Evolutionary conservation across 2,113 vertebrate genomes (phyloP).

Genomic region (Triplophysa dalaica): DNA sequence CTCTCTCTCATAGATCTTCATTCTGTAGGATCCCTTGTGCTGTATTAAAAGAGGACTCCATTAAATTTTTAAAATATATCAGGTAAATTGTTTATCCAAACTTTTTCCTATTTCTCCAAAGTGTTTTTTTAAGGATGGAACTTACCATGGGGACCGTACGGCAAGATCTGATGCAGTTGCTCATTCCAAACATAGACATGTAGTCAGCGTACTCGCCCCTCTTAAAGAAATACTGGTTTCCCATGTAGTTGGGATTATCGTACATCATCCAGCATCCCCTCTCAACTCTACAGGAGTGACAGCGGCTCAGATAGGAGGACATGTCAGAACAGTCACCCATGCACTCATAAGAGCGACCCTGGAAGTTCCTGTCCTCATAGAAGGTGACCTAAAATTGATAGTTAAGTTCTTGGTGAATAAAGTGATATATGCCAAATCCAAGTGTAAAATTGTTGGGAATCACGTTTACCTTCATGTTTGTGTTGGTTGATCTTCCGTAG

Average conservation of each 20-base stretch:
- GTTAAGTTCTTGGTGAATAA: neutral
- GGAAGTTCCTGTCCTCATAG: slow-evolving; percentile 71
- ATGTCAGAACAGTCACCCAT: slow-evolving; percentile 67
- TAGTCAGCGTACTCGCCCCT: slow-evolving; percentile 56
- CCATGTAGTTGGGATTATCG: slow-evolving; percentile 46
- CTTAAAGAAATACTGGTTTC: slow-evolving; percentile 55
- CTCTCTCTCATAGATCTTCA: slow-evolving; percentile 73
- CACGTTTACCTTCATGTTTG: slow-evolving; percentile 28
- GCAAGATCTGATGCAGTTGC: slow-evolving; percentile 62
- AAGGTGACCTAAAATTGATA: slow-evolving; percentile 62
- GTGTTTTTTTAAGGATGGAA: neutral
- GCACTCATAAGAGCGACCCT: slow-evolving; percentile 68
- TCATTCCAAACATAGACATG: slow-evolving; percentile 56
- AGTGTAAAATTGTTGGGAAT: neutral
- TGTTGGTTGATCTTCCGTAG: slow-evolving; percentile 7
- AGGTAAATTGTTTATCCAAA: no score
- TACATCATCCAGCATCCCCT: slow-evolving; percentile 58
- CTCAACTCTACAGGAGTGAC: slow-evolving; percentile 58
- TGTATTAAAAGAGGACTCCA: slow-evolving; percentile 49
- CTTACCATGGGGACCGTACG: slow-evolving; percentile 58
- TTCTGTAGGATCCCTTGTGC: slow-evolving; percentile 69
- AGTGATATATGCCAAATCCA: neutral
- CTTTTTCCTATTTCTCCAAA: neutral
- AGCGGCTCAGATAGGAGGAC: slow-evolving; percentile 53
- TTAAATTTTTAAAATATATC: no score